phyloP scores from a whole-genome alignment of 2,113 vertebrate genomes.

The Peromyscus polionotus region DNA sequence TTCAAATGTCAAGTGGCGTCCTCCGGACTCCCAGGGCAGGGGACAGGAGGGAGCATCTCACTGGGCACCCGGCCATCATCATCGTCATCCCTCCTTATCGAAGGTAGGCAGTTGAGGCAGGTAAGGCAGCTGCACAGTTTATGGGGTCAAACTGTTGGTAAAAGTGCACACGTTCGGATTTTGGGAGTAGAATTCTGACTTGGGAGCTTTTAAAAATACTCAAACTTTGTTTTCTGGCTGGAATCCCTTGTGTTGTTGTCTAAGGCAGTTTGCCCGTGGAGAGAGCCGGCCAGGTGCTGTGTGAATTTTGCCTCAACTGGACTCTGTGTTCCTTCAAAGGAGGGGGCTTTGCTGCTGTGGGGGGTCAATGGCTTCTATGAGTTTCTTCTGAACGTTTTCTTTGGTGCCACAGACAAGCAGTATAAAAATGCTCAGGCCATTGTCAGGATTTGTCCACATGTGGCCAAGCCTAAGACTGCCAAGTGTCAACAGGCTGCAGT shows the following conservation, averaged over 20 bases:
- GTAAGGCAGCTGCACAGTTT: neutral
- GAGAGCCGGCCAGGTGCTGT: neutral
- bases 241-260: slow-evolving; percentile 8
- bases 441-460: neutral
- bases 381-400: neutral
- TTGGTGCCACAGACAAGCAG: neutral
- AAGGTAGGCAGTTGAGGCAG: neutral
- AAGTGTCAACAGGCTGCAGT: neutral
- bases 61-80: neutral
- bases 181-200: neutral
- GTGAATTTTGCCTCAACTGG: neutral
- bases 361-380: neutral
- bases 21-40: neutral
- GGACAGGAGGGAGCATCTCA: neutral
- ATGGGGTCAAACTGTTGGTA: neutral
- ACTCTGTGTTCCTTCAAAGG: neutral
- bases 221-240: slow-evolving; percentile 1
- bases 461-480: neutral
- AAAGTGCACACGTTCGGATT: neutral
- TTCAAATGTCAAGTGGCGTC: neutral
- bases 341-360: neutral
- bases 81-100: neutral
- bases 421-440: neutral
- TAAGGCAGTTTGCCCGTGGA: neutral
- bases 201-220: neutral